Evolutionary conservation across 2,888 invertebrate species (phyloP), one percentile per base, ranked within the genome.

Genomic region (Agrotis ipsilon): DNA sequence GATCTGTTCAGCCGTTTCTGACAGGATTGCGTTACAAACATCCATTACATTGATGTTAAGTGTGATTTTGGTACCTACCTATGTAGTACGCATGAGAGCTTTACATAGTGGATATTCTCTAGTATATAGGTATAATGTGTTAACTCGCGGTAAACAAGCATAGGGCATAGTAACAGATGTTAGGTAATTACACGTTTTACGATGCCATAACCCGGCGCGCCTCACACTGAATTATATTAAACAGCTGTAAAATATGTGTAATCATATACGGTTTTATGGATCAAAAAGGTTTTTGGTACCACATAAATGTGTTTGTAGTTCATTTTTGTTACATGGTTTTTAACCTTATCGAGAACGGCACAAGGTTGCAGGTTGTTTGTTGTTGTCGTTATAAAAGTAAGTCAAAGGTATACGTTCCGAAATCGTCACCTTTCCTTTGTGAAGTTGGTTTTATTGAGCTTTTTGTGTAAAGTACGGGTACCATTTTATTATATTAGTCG

Each of bases 161-260:
- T 72, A 81, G 79, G 68, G 78, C 70, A 51, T 72, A 81, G 79
- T 67, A 83, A 82, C 89, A 88, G 85, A 87, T 87, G 87, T 79
- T 67, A 59, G 52, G 72, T 82, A 83, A 84, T 84, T 84, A 80
- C 77, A 48, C 46, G 68, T 60, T 83, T 86, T 83, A 84, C 83
- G 86, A 80, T 71, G 72, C 77, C 81, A 85, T 85, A 85, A 75
- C 70, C 70, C 82, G 72, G 72, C 75, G 63, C 27, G 75, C 84
- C 83, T 85, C 78, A 86, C 86, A 86, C 83, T 88, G 73, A 81
- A 81, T 89, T 90, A 87, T 88, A 90, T 87, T 86, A 87, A 90
- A 88, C 86, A 85, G 83, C 77, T 86, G 86, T 87, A 87, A 89
- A 85, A 85, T 86, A 84, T 84, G 78, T 83, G 83, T 86, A 86